Percentiles rank a stretch among this genome's conserved stretches.
Evolutionary conservation across 2,888 invertebrate genomes (phyloP).

Genomic region (Taenaris catops): DNA sequence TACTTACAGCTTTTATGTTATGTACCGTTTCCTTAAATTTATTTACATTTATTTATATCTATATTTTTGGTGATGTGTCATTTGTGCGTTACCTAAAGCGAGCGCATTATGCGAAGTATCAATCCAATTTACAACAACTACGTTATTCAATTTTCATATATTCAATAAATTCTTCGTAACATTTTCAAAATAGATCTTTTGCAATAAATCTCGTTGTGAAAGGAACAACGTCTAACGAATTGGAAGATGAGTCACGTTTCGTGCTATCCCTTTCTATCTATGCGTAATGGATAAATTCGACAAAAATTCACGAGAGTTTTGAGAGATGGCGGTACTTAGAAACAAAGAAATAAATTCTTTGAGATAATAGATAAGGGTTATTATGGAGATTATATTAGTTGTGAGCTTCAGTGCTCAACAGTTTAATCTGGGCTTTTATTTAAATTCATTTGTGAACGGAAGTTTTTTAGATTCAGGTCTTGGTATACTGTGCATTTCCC

Average conservation of each 20-base stretch:
- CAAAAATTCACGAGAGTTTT: slow-evolving; percentile 55
- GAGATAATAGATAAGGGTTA: slow-evolving; percentile 48
- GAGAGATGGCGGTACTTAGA: slow-evolving; percentile 30
- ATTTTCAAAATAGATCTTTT: slow-evolving; percentile 59
- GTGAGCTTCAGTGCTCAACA: too few species aligned
- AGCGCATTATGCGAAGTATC: slow-evolving; percentile 57
- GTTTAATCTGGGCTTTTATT: too few species aligned
- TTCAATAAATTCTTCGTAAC: slow-evolving; percentile 63
- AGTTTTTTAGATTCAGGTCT: too few species aligned
- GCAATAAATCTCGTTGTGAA: slow-evolving; percentile 58
- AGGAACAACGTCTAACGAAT: slow-evolving; percentile 46
- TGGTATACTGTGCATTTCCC: too few species aligned
- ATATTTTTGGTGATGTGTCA: slow-evolving; percentile 46
- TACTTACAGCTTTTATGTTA: slow-evolving; percentile 78
- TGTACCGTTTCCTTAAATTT: slow-evolving; percentile 66
- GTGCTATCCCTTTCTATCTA: slow-evolving; percentile 35
- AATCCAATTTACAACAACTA: slow-evolving; percentile 52
- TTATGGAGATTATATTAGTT: slow-evolving; percentile 43
- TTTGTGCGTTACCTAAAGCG: slow-evolving; percentile 67
- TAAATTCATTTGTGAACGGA: too few species aligned
- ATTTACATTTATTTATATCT: slow-evolving; percentile 57
- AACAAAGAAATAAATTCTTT: slow-evolving; percentile 33
- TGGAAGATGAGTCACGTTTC: slow-evolving; percentile 26
- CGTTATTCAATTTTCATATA: slow-evolving; percentile 36
- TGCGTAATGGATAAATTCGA: slow-evolving; percentile 61